Evolutionary conservation across 2,113 vertebrate species (phyloP).

Genomic region (Athene noctua): DNA sequence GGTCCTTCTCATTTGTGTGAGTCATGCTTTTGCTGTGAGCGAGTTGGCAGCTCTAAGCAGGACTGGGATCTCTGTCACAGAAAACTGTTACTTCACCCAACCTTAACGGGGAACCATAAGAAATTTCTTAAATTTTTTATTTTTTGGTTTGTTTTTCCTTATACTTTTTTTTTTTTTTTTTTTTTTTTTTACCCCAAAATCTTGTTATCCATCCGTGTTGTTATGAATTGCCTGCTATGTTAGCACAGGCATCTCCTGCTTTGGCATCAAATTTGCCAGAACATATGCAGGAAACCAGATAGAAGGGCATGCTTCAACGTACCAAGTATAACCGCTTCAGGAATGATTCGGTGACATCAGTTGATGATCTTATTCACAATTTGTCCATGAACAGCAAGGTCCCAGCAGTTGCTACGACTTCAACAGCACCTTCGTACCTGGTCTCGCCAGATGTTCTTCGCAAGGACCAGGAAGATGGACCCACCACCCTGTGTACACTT

Average conservation of each 20-base stretch:
- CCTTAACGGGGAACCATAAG: constrained; percentile 64
- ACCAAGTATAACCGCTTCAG: constrained; percentile 99
- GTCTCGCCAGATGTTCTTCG: constrained; percentile 81
- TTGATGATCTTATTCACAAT: constrained; percentile 96
- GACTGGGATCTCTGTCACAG: constrained; percentile 79
- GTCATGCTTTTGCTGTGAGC: constrained; percentile 96
- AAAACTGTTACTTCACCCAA: constrained; percentile 77
- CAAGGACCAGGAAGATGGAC: constrained; percentile 89
- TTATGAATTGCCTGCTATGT: constrained; percentile 86
- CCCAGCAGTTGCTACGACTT: constrained; percentile 82
- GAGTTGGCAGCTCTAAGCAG: constrained; percentile 86
- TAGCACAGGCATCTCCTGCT: constrained; percentile 81
- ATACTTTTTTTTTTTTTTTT: neutral
- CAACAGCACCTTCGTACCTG: constrained; percentile 83
- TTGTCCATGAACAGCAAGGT: constrained; percentile 96
- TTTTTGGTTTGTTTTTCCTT: constrained; percentile 1
- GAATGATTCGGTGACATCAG: constrained; percentile 99
- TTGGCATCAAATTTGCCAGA: constrained; percentile 86
- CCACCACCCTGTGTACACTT: constrained; percentile 92
- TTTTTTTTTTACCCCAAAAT: constrained; percentile 16
- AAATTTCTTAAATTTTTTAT: constrained; percentile 29
- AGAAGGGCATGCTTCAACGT: constrained; percentile 99
- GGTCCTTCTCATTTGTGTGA: constrained; percentile 96
- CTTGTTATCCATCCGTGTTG: constrained; percentile 37
- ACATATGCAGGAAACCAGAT: constrained; percentile 86